These are phyloP conservation scores for Drosophila leonis DNA, from an alignment of 2,888 invertebrate genomes.

Conservation along the genomic window DNA sequence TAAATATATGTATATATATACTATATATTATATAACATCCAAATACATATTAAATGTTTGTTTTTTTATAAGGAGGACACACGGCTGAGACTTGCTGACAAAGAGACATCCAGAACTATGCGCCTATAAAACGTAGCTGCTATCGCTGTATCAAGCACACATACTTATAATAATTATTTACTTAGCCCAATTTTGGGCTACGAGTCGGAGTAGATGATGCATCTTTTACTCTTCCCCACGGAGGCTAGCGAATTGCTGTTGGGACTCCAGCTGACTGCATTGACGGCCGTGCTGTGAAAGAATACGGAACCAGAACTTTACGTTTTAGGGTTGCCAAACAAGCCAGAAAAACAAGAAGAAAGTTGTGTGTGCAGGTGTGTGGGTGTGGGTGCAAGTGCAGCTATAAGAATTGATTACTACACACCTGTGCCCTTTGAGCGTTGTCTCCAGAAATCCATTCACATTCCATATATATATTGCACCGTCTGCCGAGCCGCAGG, in stretches of 20 bases:
- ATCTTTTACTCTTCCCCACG: conserved; percentile 93
- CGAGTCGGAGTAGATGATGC: conserved; percentile 92
- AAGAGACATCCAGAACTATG: conserved; percentile 17
- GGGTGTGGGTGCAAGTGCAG: not conserved
- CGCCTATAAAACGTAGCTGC: conserved; percentile 4
- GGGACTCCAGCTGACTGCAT: conserved; percentile 95
- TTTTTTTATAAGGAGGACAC: conserved; percentile 32
- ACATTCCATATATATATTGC: conserved; percentile 96
- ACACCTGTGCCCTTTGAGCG: conserved; percentile 92
- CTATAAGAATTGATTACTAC: conserved; percentile 18
- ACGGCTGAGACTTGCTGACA: conserved; percentile 18
- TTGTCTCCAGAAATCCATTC: conserved; percentile 90
- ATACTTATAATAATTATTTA: conserved; percentile 9
- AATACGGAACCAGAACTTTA: conserved; percentile 81
- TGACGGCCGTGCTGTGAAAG: conserved; percentile 91
- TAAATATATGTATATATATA: conserved; percentile 15
- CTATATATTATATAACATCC: conserved; percentile 37
- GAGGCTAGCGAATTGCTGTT: conserved; percentile 92
- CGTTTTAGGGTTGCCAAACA: conserved; percentile 43
- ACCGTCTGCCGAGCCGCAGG: conserved; percentile 97
- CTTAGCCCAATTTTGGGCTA: conserved; percentile 61
- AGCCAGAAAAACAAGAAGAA: conserved; percentile 42
- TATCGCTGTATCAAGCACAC: conserved; percentile 7
- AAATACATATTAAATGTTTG: conserved; percentile 27
- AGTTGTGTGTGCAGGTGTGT: not conserved